These are phyloP conservation scores for Anas platyrhynchos DNA, from an alignment of 2,113 vertebrate species.

Conservation along the genomic window DNA sequence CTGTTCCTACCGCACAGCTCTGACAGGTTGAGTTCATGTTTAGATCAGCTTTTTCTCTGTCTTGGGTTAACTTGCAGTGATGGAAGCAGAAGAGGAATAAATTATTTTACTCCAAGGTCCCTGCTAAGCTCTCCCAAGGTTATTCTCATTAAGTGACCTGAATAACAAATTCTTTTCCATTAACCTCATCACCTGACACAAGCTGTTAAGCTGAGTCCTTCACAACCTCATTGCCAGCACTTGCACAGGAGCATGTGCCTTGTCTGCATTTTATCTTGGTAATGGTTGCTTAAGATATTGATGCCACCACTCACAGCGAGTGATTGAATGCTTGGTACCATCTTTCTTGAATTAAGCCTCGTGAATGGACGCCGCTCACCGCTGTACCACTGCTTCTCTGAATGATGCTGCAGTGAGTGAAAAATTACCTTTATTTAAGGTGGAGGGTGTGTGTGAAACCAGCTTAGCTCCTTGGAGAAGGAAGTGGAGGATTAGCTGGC, in stretches of 20 bases:
- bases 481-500: neutral
- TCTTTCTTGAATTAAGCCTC: neutral
- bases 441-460: neutral
- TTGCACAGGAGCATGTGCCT: neutral
- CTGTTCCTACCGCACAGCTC: neutral
- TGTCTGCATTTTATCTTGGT: neutral
- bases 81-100: conserved; percentile 24
- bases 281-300: conserved; percentile 15
- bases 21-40: neutral
- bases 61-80: conserved; percentile 28
- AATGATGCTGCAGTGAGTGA: neutral
- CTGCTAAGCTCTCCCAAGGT: conserved; percentile 57
- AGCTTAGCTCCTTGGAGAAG: conserved; percentile 20
- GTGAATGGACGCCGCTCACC: neutral
- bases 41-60: neutral
- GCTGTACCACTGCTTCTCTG: neutral
- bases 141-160: conserved; percentile 54
- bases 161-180: conserved; percentile 61
- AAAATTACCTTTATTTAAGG: conserved; percentile 1
- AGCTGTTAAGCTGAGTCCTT: conserved; percentile 53
- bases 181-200: conserved; percentile 56
- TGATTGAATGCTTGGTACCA: neutral
- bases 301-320: neutral
- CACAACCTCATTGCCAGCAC: conserved; percentile 16
- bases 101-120: conserved; percentile 12